These are phyloP conservation scores for Otus sunia DNA, from an alignment of 2,113 vertebrate genomes.

Conservation along the genomic window DNA sequence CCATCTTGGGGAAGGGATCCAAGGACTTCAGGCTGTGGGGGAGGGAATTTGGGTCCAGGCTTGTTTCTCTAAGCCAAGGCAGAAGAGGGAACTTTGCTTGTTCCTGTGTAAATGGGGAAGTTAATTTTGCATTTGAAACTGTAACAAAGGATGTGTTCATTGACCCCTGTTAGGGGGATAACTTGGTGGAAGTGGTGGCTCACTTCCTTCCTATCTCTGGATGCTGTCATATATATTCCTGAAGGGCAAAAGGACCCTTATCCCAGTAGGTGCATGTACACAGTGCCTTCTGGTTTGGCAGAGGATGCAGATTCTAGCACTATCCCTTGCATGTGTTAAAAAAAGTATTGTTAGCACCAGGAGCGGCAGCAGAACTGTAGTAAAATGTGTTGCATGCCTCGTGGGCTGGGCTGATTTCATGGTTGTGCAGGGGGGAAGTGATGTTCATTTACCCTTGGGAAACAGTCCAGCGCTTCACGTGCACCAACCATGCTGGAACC, in stretches of 20 bases:
- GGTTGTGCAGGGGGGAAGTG: not conserved
- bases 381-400: not conserved
- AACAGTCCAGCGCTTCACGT: fast-evolving
- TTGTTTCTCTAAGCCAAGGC: not conserved
- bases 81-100: not conserved
- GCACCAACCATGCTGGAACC: not conserved
- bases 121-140: not conserved
- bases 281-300: not conserved
- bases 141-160: not conserved
- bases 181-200: not conserved
- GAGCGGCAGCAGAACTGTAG: not conserved
- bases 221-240: not conserved
- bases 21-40: too few relatives aligned
- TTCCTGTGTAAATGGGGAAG: not conserved
- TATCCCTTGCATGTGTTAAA: not conserved
- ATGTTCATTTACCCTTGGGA: not conserved
- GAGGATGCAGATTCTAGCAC: fast-evolving
- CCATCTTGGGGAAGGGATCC: not conserved
- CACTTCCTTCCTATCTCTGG: not conserved
- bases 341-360: not conserved
- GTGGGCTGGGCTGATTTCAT: not conserved
- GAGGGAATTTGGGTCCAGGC: not conserved
- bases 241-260: not conserved
- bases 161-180: too few relatives aligned
- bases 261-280: too few relatives aligned